phyloP scores from a whole-genome alignment of 2,113 vertebrate genomes.

The Anser brachyrhynchus region DNA sequence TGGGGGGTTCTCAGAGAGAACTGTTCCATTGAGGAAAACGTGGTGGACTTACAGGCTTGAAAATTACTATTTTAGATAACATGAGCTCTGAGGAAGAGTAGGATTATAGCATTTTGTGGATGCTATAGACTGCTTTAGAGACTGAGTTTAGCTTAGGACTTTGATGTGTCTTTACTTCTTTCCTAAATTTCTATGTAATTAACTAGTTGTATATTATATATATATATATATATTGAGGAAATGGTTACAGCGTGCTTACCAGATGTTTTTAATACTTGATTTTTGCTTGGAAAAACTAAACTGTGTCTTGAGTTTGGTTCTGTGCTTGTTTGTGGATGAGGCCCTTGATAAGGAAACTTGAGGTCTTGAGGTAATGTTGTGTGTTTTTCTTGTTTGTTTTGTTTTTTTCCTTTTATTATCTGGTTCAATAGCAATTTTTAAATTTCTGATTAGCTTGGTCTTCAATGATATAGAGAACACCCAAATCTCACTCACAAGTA shows the following conservation, averaged over 20 bases:
- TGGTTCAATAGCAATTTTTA: neutral
- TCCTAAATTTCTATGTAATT: neutral
- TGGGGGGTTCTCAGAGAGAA: neutral
- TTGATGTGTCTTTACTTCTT: neutral
- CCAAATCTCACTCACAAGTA: neutral
- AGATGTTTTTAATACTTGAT: neutral
- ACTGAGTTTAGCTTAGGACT: neutral
- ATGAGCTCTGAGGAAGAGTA: neutral
- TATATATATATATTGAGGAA: neutral
- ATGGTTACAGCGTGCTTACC: neutral
- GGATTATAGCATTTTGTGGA: neutral
- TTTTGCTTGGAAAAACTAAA: neutral
- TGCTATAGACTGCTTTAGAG: neutral
- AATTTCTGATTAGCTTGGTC: neutral
- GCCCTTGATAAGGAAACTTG: neutral
- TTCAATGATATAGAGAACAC: neutral
- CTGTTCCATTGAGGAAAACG: neutral
- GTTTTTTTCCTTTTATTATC: neutral
- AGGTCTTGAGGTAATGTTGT: neutral
- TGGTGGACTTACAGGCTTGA: neutral
- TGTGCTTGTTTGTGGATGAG: neutral
- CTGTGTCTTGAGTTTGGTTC: neutral
- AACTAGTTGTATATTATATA: neutral
- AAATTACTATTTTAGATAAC: neutral
- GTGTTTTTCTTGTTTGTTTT: too few species aligned